Evolutionary conservation across 2,113 vertebrate species (phyloP), one percentile per base, ranked within the genome.

Genomic region (Muscicapa adusta): DNA sequence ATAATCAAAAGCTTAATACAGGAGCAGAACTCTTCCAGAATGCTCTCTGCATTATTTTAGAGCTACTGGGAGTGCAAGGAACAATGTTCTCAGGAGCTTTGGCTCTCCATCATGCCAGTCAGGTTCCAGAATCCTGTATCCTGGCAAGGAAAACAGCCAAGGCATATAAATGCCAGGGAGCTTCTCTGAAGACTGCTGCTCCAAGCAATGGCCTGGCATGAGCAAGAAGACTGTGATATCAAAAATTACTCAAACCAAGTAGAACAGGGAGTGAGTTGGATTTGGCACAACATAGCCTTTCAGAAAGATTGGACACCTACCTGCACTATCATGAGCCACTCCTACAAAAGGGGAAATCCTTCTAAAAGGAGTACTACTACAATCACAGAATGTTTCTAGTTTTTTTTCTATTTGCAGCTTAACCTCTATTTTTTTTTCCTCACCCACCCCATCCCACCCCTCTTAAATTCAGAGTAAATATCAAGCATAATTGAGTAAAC

Each of bases 71-170:
- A 85, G 33, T 62, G 42, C 17, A 66, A 84, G 29, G 11, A n/a
- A 42, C 4, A 3, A 0, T 10, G 7, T 18, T 36, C 23, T 73
- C 1, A 0, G 12, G 40, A 83, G 6, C 9, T 80, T 18, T 62
- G 24, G 4, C 56, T 95, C 28, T 93, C 38, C 8, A 1, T 51
- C 51, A 45, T 54, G 29, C 29, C 6, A 0, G 26, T 72, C 45
- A 53, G 18, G 10, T 77, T 82, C 58, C 70, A 40, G 54, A 79
- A 65, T 73, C 15, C 19, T 26, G 50, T 53, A 66, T 48, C 25
- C 63, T 42, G 8, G 33, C 20, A 65, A 76, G 24, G 14, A 85
- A 88, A 50, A 75, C 29, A 85, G 14, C 16, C 1, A 5, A 66
- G 22, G 19, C 3, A 1, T 62, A 31, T 48, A 87, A 87, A 65